Evolutionary conservation across 1,140 invertebrate genomes (phyloP), one percentile per base, ranked within the genome.

Genomic region (Tetramorium parvispinum): DNA sequence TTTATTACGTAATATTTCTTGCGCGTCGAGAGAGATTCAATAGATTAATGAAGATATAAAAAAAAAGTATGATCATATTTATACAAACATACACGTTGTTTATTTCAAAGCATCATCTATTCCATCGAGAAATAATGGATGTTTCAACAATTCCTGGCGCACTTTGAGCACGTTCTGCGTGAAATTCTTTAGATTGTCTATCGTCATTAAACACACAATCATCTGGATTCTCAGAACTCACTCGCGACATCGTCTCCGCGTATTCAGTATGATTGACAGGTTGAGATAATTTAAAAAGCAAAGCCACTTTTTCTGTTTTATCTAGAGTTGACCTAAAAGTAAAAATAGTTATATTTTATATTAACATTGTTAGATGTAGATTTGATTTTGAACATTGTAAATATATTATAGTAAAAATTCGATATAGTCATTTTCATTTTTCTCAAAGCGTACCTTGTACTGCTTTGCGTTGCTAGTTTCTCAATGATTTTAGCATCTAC

Each of bases 401-500:
- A n/a, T 40, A 13, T 18, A 16, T 3, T 24, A 11, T 13, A 24
- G 6, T 37, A 18, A 46, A 43, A 21, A 2, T 70, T 57, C 55
- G 43, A 77, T 51, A 46, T 68, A 11, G 10, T 61, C 0, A 32
- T 32, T 32, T 70, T 61, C 53, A 18, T 55, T 65, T 51, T 5
- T 61, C 24, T 70, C n/a, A 40, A 3, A n/a, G 10, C 11, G 3
- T 49, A 79, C 55, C 55, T 89, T 40, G 40, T 76, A 32, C 24
- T 66, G n/a, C 51, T 87, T 63, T 76, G 88, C 5, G 43, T 7
- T 3, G 88, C 63, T 24, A 90, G 63, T 85, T 87, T 90, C 2
- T 86, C 78, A 65, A 90, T 89, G 11, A 90, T 90, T 11, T 63
- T 81, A 5, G 91, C 88, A 13, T 91, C 92, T 4, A 91, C 81